Evolutionary conservation across 2,888 invertebrate species (phyloP).

Genomic region (Stegophylla sp.): DNA sequence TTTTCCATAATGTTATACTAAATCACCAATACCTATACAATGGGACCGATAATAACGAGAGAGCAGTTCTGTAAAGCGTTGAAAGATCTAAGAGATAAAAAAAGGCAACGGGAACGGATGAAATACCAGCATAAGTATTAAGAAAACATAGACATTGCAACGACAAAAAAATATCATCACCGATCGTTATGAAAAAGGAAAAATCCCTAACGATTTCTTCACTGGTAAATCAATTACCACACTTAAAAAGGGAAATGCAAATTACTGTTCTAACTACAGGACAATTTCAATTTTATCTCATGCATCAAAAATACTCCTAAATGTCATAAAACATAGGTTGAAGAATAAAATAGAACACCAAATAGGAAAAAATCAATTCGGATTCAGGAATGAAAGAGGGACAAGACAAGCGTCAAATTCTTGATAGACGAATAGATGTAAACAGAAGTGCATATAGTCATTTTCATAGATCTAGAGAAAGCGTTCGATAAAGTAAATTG

Average conservation of each 20-base stretch:
- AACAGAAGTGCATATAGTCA: constrained; percentile 13
- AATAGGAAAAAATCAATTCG: constrained; percentile 28
- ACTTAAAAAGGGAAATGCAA: constrained; percentile 24
- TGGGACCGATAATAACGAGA: too few relatives aligned
- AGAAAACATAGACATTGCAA: too few relatives aligned
- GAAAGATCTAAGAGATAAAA: too few relatives aligned
- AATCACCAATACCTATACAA: too few relatives aligned
- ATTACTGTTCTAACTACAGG: constrained; percentile 31
- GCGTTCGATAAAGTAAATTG: constrained; percentile 56
- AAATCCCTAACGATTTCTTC: constrained; percentile 14
- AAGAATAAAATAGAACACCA: constrained; percentile 34
- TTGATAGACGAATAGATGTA: constrained; percentile 61
- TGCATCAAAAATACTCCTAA: constrained; percentile 44
- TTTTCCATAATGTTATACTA: too few relatives aligned
- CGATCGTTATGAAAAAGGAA: constrained; percentile 45
- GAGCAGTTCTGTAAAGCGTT: too few relatives aligned
- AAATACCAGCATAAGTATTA: too few relatives aligned
- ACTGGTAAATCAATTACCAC: constrained; percentile 30
- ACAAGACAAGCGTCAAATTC: constrained; percentile 18
- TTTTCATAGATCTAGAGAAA: constrained; percentile 54
- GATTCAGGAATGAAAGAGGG: neutral
- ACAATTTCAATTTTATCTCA: constrained; percentile 33
- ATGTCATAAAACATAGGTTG: constrained; percentile 22
- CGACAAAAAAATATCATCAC: constrained; percentile 18
- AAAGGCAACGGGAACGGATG: too few relatives aligned